Base-by-base conservation (phyloP, 2,113 vertebrate genomes). In the Rhinoderma darwinii region DNA sequence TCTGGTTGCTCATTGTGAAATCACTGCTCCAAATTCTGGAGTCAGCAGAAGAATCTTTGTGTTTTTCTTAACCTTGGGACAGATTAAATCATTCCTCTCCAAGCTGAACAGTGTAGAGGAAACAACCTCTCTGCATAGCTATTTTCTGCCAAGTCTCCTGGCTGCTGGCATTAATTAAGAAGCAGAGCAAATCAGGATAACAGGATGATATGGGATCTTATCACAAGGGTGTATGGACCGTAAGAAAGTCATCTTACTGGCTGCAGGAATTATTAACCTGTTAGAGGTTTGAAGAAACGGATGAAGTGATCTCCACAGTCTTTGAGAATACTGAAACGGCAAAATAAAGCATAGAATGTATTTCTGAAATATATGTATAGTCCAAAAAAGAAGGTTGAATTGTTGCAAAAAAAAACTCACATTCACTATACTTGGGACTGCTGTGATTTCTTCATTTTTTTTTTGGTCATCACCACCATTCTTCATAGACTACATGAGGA, bases 51-150 rank as follows among this genome's bases (percentile, higher is more conserved):
- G 83, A 59, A 84, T 84, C 83, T 74, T 41, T 77, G 54, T 84
- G 83, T 84, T 84, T 84, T 84, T 76, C 83, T 84, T 84, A 84
- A 84, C 83, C 83, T 84, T 86, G 84, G 84, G 84, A 86, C 84
- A 86, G 61, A 86, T 86, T 86, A 86, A 79, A 79, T 86, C 59
- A 79, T 59, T 86, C 44, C 27, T 54, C 84, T 79, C 75, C 43
- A 30, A 39, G 75, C 59, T 76, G 75, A 77, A 86, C 12, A 86
- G 56, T 70, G 61, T 86, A 79, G 59, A 79, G 84, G 75, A 86
- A 80, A 80, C 84, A 86, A 79, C 84, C 44, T 78, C 84, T 86
- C 61, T 54, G 84, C 75, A 86, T 79, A 47, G 43, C 75, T 86
- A 39, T 86, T 86, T 86, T 86, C 84, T 86, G 84, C 84, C 84